Conservation (phyloP, 2,113 vertebrate genomes). For the Dromiciops gliroides region DNA sequence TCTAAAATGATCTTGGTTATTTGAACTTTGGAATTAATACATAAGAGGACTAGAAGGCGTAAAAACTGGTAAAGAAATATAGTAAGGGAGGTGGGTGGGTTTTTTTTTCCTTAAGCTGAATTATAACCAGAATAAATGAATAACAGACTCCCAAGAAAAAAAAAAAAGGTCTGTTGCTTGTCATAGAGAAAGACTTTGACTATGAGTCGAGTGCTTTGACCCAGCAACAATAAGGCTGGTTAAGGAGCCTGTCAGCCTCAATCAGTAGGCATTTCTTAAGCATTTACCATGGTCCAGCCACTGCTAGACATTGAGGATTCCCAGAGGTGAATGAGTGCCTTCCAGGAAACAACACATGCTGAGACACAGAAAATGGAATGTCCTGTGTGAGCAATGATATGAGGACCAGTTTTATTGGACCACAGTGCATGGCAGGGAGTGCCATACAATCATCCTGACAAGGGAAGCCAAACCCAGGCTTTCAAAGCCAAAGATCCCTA, state of each 20-base stretch:
- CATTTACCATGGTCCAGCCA: neutral
- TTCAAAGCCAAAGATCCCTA: neutral
- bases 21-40: neutral
- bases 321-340: neutral
- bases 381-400: neutral
- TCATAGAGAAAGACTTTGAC: neutral
- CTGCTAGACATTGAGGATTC: neutral
- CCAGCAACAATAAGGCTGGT: neutral
- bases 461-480: neutral
- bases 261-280: neutral
- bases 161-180: neutral
- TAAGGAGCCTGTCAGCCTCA: neutral
- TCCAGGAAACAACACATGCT: neutral
- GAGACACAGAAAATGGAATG: neutral
- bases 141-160: neutral
- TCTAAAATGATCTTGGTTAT: neutral
- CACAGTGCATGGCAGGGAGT: neutral
- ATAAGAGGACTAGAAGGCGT: neutral
- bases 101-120: neutral
- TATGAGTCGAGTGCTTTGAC: neutral
- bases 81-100: neutral
- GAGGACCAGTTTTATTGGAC: neutral
- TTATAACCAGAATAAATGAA: neutral
- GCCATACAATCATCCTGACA: neutral
- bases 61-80: neutral